phyloP scores from a whole-genome alignment of 1,140 invertebrate genomes.

The Cepaea nemoralis region DNA sequence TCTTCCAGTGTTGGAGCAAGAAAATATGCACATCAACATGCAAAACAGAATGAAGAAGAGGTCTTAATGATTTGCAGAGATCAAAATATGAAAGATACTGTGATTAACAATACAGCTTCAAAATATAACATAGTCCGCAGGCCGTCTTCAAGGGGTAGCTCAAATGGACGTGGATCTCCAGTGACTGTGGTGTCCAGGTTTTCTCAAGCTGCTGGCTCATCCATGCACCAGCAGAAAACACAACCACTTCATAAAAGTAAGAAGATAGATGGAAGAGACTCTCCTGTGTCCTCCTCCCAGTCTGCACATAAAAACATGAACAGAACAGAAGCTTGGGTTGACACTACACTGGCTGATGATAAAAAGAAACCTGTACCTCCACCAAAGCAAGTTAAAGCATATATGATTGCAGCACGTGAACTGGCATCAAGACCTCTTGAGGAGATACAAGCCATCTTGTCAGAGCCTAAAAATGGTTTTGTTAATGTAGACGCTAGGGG shows the following conservation, averaged over 20 bases:
- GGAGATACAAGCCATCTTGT: slow-evolving; percentile 62
- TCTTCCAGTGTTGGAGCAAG: slow-evolving; percentile 23
- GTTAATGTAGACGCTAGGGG: slow-evolving; percentile 42
- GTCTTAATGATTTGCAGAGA: slow-evolving; percentile 37
- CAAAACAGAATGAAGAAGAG: neutral
- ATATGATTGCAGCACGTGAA: slow-evolving; percentile 44
- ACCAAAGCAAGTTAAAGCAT: slow-evolving; percentile 47
- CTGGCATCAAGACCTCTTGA: slow-evolving; percentile 56
- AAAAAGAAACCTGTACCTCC: slow-evolving; percentile 47
- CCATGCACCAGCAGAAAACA: slow-evolving; percentile 15
- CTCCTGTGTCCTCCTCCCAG: neutral
- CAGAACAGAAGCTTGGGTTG: slow-evolving; percentile 64
- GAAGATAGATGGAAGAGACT: neutral
- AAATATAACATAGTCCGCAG: neutral
- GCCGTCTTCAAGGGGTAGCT: slow-evolving; percentile 1
- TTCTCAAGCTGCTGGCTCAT: slow-evolving; percentile 42
- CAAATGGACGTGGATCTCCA: slow-evolving; percentile 1
- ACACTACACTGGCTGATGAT: slow-evolving; percentile 53
- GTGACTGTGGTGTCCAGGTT: slow-evolving; percentile 5
- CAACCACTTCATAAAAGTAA: neutral
- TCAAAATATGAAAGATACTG: neutral
- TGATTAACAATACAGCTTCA: slow-evolving; percentile 22
- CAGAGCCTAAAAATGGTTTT: slow-evolving; percentile 56
- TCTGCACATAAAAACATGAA: slow-evolving; percentile 44
- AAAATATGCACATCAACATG: slow-evolving; percentile 28